phyloP scores from a whole-genome alignment of 2,113 vertebrate genomes.

The Psittacula cyanocephala region DNA sequence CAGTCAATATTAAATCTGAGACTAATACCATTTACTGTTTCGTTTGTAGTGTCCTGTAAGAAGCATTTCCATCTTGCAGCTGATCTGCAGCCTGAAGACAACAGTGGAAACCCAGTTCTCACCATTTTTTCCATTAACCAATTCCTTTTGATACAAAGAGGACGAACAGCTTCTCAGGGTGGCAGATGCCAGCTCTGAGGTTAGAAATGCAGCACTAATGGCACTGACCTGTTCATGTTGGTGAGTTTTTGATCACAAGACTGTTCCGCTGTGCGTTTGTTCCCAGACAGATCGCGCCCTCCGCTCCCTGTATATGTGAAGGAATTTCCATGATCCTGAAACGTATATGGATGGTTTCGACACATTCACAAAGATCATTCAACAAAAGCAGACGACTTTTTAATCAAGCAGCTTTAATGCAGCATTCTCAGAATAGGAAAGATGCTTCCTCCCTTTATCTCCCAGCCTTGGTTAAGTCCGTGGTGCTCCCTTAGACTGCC shows the following conservation, averaged over 20 bases:
- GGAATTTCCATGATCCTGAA: constrained; percentile 92
- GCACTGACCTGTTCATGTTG: constrained; percentile 92
- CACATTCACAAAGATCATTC: background rate
- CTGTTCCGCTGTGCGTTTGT: constrained; percentile 96
- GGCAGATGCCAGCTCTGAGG: background rate
- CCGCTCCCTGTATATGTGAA: constrained; percentile 98
- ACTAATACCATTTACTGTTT: background rate
- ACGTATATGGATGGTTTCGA: fast-evolving
- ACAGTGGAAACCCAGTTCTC: fast-evolving
- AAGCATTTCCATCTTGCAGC: background rate
- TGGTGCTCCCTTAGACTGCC: fast-evolving
- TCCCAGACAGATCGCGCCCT: constrained; percentile 93
- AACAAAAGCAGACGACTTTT: background rate
- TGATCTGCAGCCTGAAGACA: background rate
- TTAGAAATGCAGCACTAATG: fast-evolving
- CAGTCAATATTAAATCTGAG: background rate
- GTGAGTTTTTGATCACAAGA: constrained; percentile 98
- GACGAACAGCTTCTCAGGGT: fast-evolving
- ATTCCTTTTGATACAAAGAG: background rate
- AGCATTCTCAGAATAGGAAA: background rate
- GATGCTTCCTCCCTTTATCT: background rate
- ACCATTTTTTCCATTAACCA: background rate
- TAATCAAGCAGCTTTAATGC: background rate
- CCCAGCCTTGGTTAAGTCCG: background rate
- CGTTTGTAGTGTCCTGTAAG: background rate